Base-by-base conservation (phyloP, 2,113 vertebrate genomes). In the Gopherus evgoodei region DNA sequence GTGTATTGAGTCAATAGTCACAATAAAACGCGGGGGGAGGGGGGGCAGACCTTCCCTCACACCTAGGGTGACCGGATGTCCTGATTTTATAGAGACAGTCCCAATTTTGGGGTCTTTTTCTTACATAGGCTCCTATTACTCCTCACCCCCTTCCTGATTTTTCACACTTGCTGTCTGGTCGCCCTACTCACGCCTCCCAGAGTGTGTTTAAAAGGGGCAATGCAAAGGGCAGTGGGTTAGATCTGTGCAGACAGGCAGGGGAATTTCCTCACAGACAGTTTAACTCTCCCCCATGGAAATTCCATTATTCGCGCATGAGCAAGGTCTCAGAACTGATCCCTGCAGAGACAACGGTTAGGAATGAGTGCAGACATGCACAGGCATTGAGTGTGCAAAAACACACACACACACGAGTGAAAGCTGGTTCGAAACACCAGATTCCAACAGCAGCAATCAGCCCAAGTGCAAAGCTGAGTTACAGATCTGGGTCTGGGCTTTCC, bases 391-490 rank as follows among this genome's bases (percentile, higher is more conserved):
- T 56, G 12, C 62, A 86, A 78, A 62, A 27, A 84, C 2, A n/a
- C 88, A 62, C 75, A 62, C 75, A 88, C 44, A n/a, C 9, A 0
- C 7, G 9, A 47, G 38, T 59, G 78, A 82, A 83, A 83, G 19
- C 9, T 81, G n/a, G 53, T 38, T 69, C 49, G 5, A 3, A 81
- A 81, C 35, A 12, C 11, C 31, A 10, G 13, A 49, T 38, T 29
- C 84, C 75, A 59, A 52, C 69, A 75, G 88, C 9, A 0, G 80
- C 65, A 42, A 90, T n/a, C 52, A 88, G 47, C 56, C 22, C 2
- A 0, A 57, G 81, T 4, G 1, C 0, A 0, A 84, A 72, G 65
- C n/a, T 4, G 65, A 72, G 19, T 38, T 72, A 19, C 65, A 38
- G 35, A n/a, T n/a, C 35, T 69, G 62, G 62, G 35, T 22, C 35